Conservation (phyloP, 2,113 vertebrate species). For the Strix uralensis region DNA sequence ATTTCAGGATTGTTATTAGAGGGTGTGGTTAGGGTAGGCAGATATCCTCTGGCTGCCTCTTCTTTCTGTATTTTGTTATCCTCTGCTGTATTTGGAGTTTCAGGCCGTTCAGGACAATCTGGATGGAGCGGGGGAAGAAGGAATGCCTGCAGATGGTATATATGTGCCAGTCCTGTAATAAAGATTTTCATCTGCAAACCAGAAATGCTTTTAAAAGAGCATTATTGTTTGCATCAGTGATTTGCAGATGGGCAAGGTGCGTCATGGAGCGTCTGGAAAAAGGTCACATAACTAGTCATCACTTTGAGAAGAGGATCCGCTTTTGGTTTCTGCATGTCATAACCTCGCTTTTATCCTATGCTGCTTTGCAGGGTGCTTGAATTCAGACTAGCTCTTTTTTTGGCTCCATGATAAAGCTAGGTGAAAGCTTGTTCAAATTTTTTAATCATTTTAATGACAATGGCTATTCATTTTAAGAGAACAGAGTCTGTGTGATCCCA, state of each 20-base stretch:
- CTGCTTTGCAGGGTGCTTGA: neutral
- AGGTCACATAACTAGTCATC: neutral
- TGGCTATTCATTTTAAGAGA: neutral
- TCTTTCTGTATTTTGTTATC: neutral
- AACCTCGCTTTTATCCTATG: neutral
- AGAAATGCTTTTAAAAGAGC: neutral
- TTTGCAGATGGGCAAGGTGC: neutral
- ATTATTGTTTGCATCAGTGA: neutral
- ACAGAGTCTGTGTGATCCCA: neutral
- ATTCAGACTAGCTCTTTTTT: neutral
- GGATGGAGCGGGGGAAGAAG: neutral
- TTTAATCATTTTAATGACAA: neutral
- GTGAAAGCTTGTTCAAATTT: rapidly evolving
- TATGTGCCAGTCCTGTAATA: neutral
- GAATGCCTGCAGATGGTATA: neutral
- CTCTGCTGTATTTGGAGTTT: neutral
- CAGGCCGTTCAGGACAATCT: neutral
- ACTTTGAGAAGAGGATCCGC: neutral
- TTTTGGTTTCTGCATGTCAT: neutral
- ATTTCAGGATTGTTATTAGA: neutral
- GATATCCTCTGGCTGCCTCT: neutral
- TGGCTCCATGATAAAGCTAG: neutral
- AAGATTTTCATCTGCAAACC: neutral
- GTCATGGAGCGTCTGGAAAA: neutral
- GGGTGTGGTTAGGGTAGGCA: neutral